Conservation (phyloP, 2,888 invertebrate genomes). For the Noctua janthe region DNA sequence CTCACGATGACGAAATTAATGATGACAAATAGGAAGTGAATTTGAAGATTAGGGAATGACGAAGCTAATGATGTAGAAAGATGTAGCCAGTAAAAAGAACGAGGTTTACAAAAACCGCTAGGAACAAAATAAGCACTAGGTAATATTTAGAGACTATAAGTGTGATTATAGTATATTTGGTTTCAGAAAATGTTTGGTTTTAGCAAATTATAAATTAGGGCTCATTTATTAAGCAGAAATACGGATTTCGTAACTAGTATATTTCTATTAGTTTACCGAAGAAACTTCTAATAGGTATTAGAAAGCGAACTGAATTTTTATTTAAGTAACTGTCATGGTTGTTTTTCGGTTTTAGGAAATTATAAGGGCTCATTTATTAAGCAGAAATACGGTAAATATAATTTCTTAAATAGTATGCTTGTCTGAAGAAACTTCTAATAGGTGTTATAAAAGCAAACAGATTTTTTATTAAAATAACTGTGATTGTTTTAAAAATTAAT, state of each 20-base stretch:
- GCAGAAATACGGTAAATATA: neutral
- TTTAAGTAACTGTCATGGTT: neutral
- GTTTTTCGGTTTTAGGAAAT: neutral
- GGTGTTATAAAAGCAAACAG: neutral
- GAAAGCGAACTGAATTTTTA: neutral
- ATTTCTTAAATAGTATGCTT: neutral
- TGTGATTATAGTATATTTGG: neutral
- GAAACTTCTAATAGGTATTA: neutral
- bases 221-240: no score
- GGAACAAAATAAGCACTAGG: neutral
- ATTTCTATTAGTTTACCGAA: no score
- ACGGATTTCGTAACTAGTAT: no score
- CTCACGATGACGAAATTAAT: constrained; percentile 5
- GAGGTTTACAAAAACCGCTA: neutral
- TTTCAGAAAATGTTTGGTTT: no score
- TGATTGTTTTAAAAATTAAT: neutral
- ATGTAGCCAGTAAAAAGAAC: neutral
- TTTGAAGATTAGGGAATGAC: neutral
- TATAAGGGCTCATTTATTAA: neutral
- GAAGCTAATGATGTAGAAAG: neutral
- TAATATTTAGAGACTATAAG: neutral
- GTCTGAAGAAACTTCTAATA: no score
- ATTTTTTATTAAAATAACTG: neutral
- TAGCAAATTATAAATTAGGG: neutral
- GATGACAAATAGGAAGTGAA: constrained; percentile 1